Percentiles rank a stretch among this genome's conserved stretches.
Conservation (phyloP, 2,797 vertebrate species). For the Ataeniobius toweri region DNA sequence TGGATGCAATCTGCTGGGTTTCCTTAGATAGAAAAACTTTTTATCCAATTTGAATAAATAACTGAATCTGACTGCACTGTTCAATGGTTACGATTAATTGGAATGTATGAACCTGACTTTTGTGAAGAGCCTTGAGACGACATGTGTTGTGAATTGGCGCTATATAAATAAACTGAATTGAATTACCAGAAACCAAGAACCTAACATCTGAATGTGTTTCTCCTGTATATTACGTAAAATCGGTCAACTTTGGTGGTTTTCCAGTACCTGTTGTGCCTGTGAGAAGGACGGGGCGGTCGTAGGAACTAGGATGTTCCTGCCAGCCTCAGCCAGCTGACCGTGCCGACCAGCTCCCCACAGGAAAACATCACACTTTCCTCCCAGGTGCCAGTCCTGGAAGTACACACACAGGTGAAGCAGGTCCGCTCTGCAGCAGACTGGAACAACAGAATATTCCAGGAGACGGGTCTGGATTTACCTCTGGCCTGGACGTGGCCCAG, state of each 20-base stretch:
- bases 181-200: no score
- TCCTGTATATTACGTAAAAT: background rate
- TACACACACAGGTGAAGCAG: constrained; percentile 3
- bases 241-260: background rate
- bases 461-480: constrained; percentile 77
- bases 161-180: no score
- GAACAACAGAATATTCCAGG: no score
- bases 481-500: constrained; percentile 95
- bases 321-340: constrained; percentile 94
- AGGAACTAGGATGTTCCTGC: constrained; percentile 93
- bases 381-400: constrained; percentile 94
- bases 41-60: no score
- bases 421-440: background rate
- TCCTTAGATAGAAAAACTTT: no score
- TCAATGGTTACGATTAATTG: no score
- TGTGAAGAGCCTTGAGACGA: no score
- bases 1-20: no score
- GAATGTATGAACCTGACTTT: no score
- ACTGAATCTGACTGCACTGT: no score
- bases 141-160: no score
- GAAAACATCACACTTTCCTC: constrained; percentile 94
- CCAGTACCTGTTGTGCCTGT: constrained; percentile 92
- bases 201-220: background rate
- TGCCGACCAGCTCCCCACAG: constrained; percentile 97
- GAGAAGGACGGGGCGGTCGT: constrained; percentile 91